Evolutionary conservation across 1,140 invertebrate genomes (phyloP), one percentile per base, ranked within the genome.

Genomic region (Panagrolaimus sp.): DNA sequence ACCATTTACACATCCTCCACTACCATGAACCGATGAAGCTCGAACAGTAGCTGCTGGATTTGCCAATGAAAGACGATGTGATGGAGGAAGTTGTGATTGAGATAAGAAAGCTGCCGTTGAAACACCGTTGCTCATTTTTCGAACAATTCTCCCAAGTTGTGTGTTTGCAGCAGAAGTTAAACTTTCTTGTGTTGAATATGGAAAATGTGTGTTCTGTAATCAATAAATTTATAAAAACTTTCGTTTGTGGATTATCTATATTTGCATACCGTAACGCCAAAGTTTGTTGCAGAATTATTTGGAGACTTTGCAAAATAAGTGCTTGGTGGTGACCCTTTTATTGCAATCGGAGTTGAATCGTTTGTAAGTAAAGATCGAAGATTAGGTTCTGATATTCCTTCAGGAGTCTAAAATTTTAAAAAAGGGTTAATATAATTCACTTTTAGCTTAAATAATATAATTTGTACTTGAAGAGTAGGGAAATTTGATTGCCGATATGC

Each of bases 401-500:
- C 66, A 27, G 14, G 14, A 16, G 65, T 67, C 14, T 23, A 20
- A 20, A 20, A 8, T 5, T n/a, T 14, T 16, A 38, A 38, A 38
- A 4, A 46, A 31, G 53, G 44, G n/a, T 47, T 42, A 43, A 46
- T 62, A 27, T 68, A 38, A 38, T 63, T 48, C 38, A 72, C 62
- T 53, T 46, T n/a, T n/a, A n/a, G n/a, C n/a, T n/a, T n/a, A n/a
- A 46, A 43, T 13, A 63, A 65, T 46, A 9, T 13, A 57, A 20
- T 20, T 57, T 44, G 62, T 51, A 74, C 77, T 47, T 81, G 75
- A 23, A 81, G 25, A 1, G 79, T 81, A 11, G 79, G 79, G 47
- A 82, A 81, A 47, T 81, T 80, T 53, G 72, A 77, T 61, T 79
- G 78, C 13, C 79, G 72, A 71, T 81, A 81, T 14, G 76, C 71